Evolutionary conservation across 2,888 invertebrate genomes (phyloP), one percentile per base, ranked within the genome.

Genomic region (Harpalus rubripes): DNA sequence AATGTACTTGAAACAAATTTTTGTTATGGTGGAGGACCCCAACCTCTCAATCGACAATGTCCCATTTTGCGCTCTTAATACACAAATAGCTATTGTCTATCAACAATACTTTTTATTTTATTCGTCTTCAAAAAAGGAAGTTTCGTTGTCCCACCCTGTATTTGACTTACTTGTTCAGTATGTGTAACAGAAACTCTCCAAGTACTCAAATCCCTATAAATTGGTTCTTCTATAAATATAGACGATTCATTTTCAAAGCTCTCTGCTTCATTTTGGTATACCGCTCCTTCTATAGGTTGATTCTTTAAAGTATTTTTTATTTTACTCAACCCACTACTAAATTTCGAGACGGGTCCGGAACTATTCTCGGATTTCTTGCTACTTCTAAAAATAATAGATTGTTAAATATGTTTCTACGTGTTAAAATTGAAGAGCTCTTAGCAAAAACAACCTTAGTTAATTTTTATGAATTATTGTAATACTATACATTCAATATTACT

Each of bases 101-200:
- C n/a, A n/a, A n/a, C n/a, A n/a, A n/a, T n/a, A n/a, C n/a, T n/a
- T n/a, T n/a, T n/a, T n/a, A n/a, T n/a, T n/a, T n/a, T n/a, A n/a
- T n/a, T n/a, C n/a, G n/a, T n/a, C n/a, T n/a, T n/a, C n/a, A n/a
- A n/a, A n/a, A n/a, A n/a, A n/a, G n/a, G n/a, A n/a, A n/a, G n/a
- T n/a, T n/a, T n/a, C n/a, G n/a, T n/a, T n/a, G n/a, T n/a, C n/a
- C n/a, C n/a, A n/a, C n/a, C n/a, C n/a, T n/a, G n/a, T 26, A 22
- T 32, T 32, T 6, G 32, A 56, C 68, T 61, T 82, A 85, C 86
- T 63, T 84, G 84, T 68, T 82, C 86, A 59, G 59, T 72, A 78
- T 85, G 91, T 0, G 94, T 93, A 80, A 95, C 93, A 10, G 93
- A 93, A 0, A 95, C 93, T 86, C 93, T 90, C 95, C 95, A 95